Evolutionary conservation across 2,888 invertebrate species (phyloP), one percentile per base, ranked within the genome.

Genomic region (Epinotia bilunana): DNA sequence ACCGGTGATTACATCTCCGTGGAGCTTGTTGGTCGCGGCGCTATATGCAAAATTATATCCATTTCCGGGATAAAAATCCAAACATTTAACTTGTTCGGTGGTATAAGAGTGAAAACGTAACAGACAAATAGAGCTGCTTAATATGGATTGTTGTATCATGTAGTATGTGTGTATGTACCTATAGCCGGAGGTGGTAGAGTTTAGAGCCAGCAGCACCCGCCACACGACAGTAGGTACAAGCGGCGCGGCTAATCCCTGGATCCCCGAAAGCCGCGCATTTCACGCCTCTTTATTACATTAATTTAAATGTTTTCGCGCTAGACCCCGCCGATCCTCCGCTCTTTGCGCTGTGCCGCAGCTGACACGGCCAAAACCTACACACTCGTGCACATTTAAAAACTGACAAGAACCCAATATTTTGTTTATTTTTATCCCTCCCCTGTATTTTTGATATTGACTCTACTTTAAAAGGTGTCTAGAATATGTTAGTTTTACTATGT

Each of bases 271-370:
- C 91, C 90, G 83, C 84, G 87, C 84, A 87, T 90, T 92, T 91
- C 90, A 90, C 91, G 91, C 86, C 90, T 92, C 90, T 92, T 92
- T 92, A 93, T 91, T 89, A 93, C 93, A 93, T 93, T 93, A 93
- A 93, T 93, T 93, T 92, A 93, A 93, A 93, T 93, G 93, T 93
- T 92, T 91, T 90, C 86, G 84, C 83, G 82, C 81, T 85, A 86
- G 87, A 89, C 88, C 83, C 83, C 79, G 79, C 80, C 83, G 82
- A 84, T 83, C 83, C 83, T 81, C 46, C 57, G 67, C 86, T 83
- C 86, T 87, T 87, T 86, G 78, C 78, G 80, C 43, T 28, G 49
- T n/a, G 20, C 7, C 53, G 53, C 53, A 20, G 43, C 61, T n/a
- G 68, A 62, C 23, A 39, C 73, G 43, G 67, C 67, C 67, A 61